Evolutionary conservation across 1,140 invertebrate genomes (phyloP), one percentile per base, ranked within the genome.

Genomic region (Sitodiplosis mosellana): DNA sequence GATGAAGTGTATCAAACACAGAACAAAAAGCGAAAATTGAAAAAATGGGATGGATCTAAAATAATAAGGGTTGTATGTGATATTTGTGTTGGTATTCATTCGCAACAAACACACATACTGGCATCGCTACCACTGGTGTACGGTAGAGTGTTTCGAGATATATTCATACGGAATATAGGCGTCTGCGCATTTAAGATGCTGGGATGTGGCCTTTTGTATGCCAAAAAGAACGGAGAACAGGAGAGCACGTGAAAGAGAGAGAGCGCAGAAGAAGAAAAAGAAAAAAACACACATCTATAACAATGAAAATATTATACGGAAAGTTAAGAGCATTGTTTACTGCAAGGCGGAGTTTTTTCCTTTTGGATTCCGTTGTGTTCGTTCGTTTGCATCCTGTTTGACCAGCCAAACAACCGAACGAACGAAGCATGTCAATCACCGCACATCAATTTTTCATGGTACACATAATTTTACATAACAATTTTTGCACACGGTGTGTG

Each of bases 111-210:
- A 27, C 27, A 27, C 27, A 27, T 10, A 27, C 27, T 27, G 27
- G 27, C 10, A 27, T 10, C 10, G 27, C 27, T 5, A 3, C 3
- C 27, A 27, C 10, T 27, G 27, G 3, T 27, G 27, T 5, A 3
- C 4, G 27, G 27, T 27, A 27, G 27, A 5, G 10, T 27, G 27
- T 27, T 27, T 27, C 27, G 27, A 27, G 4, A 27, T 10, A 27
- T 3, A 27, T 27, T 27, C 10, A 27, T 27, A 27, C 27, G 27
- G 10, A 5, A 27, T 27, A 27, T 27, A 47, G 36, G 46, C 36
- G 46, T 14, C 46, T 47, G 46, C 46, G 46, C 46, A 47, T 10
- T n/a, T 47, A 47, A 38, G 36, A 47, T 21, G 36, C 20, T 47
- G 36, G 46, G 46, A 14, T 17, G 34, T 20, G 38, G n/a, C 44